Evolutionary conservation across 2,888 invertebrate species (phyloP).

Genomic region (Bugulina stolonifera): DNA sequence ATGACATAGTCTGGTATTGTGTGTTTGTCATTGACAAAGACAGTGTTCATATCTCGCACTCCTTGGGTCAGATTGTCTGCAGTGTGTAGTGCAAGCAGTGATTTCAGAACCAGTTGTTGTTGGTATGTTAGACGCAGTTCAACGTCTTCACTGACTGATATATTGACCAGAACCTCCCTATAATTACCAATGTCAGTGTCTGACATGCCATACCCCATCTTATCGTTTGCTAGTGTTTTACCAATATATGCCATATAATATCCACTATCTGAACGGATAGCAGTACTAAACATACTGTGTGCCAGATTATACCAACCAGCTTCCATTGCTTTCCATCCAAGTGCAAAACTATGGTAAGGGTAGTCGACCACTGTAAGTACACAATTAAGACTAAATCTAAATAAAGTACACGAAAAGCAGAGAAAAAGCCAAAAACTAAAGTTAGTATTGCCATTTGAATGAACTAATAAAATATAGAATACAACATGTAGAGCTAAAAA

Average conservation of each 20-base stretch:
- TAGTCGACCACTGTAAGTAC: too few relatives aligned
- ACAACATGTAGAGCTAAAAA: too few relatives aligned
- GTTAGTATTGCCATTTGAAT: too few relatives aligned
- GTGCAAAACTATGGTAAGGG: constrained; percentile 8
- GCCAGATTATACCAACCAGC: neutral
- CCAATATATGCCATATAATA: constrained; percentile 5
- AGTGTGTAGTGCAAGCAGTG: neutral
- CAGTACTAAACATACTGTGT: neutral
- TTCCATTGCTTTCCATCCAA: constrained; percentile 13
- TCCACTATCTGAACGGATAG: neutral
- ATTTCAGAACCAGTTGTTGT: neutral
- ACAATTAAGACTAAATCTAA: too few relatives aligned
- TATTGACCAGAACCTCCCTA: neutral
- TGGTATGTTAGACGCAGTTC: neutral
- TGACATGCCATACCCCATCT: neutral
- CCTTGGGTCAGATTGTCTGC: neutral
- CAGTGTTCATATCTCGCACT: neutral
- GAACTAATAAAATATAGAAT: too few relatives aligned
- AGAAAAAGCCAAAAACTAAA: too few relatives aligned
- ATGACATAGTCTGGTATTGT: neutral
- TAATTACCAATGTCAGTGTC: neutral
- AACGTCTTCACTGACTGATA: neutral
- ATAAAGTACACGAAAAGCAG: too few relatives aligned
- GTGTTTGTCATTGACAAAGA: neutral
- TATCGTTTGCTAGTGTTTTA: neutral